These are phyloP conservation scores for Pterostichus madidus DNA, from an alignment of 2,888 invertebrate species.

Conservation along the genomic window DNA sequence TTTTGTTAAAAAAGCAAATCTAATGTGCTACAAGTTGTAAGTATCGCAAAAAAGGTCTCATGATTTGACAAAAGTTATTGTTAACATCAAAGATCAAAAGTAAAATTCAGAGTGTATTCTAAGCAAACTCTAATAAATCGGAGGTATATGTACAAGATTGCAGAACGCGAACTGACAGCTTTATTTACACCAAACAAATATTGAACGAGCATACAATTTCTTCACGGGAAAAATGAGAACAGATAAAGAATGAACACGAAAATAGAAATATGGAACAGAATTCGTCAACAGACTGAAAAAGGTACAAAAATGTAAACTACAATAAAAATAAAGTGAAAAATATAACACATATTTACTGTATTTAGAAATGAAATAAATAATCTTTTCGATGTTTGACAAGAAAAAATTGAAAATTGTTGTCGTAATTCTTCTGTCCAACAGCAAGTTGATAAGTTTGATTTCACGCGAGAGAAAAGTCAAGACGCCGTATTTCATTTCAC, in stretches of 20 bases:
- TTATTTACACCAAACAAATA: conserved; percentile 60
- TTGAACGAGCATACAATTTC: conserved; percentile 40
- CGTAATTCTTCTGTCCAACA: conserved; percentile 20
- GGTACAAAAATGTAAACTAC: conserved; percentile 33
- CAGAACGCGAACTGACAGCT: conserved; percentile 45
- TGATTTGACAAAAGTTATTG: too few relatives aligned
- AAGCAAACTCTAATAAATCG: conserved; percentile 59
- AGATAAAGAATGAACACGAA: conserved; percentile 20
- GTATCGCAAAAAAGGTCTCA: too few relatives aligned
- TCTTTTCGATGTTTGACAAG: conserved; percentile 14
- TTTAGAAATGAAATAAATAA: conserved; percentile 3
- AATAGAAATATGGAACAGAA: conserved; percentile 12
- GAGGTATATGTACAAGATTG: conserved; percentile 49
- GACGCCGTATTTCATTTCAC: conserved; percentile 48
- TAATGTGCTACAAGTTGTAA: too few relatives aligned
- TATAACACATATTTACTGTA: background rate
- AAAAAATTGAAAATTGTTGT: conserved; percentile 30
- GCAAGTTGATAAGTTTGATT: conserved; percentile 52
- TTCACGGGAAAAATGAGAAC: conserved; percentile 11
- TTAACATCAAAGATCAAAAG: background rate
- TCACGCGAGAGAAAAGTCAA: conserved; percentile 19
- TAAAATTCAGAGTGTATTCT: conserved; percentile 35
- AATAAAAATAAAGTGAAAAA: background rate
- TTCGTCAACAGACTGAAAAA: conserved; percentile 22
- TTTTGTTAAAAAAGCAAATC: too few relatives aligned